Conservation (phyloP, 2,113 vertebrate genomes). For the Oreotrochilus melanogaster region DNA sequence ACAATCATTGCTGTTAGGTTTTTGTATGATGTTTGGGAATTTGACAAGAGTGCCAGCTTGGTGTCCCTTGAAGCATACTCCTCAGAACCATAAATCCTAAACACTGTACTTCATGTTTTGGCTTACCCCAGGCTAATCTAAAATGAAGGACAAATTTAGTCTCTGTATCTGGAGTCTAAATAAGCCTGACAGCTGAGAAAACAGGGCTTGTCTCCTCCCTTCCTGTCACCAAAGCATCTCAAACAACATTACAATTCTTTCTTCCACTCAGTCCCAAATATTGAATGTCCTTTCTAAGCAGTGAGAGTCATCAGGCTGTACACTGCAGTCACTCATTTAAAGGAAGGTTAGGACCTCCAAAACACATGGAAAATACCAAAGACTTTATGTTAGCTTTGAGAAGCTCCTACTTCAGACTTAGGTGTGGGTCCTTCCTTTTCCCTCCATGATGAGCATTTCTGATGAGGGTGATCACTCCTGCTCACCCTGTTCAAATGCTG, state of each 20-base stretch:
- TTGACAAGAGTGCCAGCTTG: background rate
- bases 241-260: background rate
- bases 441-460: background rate
- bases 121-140: background rate
- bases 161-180: background rate
- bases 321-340: background rate
- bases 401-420: background rate
- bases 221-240: background rate
- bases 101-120: background rate
- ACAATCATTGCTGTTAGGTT: background rate
- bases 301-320: background rate
- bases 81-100: background rate
- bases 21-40: background rate
- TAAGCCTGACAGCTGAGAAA: background rate
- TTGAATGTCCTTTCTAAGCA: background rate
- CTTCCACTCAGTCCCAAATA: background rate
- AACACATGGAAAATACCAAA: background rate
- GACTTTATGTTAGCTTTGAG: background rate
- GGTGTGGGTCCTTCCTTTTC: background rate
- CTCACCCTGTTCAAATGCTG: rapidly evolving
- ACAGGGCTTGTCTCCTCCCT: background rate
- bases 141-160: background rate
- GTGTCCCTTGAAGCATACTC: background rate
- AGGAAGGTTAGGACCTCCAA: background rate
- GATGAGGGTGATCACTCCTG: background rate